Conservation (phyloP, 2,888 invertebrate species). For the Epirrita christyi region DNA sequence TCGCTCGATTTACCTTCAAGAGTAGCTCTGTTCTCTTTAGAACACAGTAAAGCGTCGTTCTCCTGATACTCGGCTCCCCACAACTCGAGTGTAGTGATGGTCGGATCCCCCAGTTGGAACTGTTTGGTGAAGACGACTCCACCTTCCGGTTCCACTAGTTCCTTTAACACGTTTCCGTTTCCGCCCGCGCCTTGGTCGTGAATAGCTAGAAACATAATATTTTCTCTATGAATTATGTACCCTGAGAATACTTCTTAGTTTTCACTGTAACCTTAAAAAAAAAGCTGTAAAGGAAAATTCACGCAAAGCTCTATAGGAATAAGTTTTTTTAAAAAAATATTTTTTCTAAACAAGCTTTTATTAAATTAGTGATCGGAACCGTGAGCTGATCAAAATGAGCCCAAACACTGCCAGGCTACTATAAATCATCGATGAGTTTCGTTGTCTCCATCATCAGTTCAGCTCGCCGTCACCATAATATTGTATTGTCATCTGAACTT, state of each 20-base stretch:
- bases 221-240: background rate
- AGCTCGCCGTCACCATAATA: too few relatives aligned
- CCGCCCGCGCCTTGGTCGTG: constrained; percentile 99
- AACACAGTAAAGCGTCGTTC: constrained; percentile 95
- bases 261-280: background rate
- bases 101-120: constrained; percentile 97
- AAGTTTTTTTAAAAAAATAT: too few relatives aligned
- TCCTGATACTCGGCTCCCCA: constrained; percentile 99
- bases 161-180: constrained; percentile 98
- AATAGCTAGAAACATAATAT: constrained; percentile 87
- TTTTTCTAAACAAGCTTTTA: too few relatives aligned
- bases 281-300: too few relatives aligned
- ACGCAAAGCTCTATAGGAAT: too few relatives aligned
- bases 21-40: constrained; percentile 85
- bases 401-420: too few relatives aligned
- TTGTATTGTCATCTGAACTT: too few relatives aligned
- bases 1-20: constrained; percentile 77
- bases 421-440: too few relatives aligned
- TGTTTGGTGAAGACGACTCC: constrained; percentile 94
- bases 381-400: too few relatives aligned
- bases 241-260: too few relatives aligned
- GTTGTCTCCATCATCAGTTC: too few relatives aligned
- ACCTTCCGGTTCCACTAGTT: constrained; percentile 97
- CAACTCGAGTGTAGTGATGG: constrained; percentile 95
- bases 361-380: too few relatives aligned